Conservation (phyloP, 2,113 vertebrate genomes). For the Marcusenius ussheri region DNA sequence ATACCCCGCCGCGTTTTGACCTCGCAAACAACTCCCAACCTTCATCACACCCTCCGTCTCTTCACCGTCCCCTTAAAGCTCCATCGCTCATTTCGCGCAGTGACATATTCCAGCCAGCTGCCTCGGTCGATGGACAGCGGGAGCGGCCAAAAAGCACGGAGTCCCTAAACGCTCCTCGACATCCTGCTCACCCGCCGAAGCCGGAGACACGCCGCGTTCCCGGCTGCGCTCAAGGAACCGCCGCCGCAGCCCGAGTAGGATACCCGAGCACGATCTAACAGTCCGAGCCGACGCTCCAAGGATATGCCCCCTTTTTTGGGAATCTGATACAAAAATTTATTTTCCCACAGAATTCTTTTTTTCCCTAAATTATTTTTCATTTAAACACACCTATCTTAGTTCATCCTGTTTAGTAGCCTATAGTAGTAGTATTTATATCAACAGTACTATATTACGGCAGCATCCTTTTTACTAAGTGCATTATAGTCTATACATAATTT, state of each 20-base stretch:
- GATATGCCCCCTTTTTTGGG: slow-evolving; percentile 19
- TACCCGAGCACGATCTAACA: slow-evolving; percentile 9
- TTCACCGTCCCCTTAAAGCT: slow-evolving; percentile 36
- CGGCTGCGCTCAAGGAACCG: slow-evolving; percentile 11
- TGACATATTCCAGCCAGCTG: slow-evolving; percentile 31
- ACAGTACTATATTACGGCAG: slow-evolving; percentile 4
- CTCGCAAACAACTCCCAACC: slow-evolving; percentile 60
- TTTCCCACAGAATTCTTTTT: neutral
- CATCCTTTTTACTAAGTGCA: slow-evolving; percentile 8
- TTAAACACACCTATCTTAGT: neutral
- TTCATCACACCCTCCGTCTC: slow-evolving; percentile 43
- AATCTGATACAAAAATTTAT: slow-evolving; percentile 14
- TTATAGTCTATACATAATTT: slow-evolving; percentile 16
- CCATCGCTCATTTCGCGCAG: slow-evolving; percentile 23
- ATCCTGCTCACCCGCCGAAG: slow-evolving; percentile 18
- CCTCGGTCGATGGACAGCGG: slow-evolving; percentile 37
- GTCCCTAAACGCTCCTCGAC: slow-evolving; percentile 13
- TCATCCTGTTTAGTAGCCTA: neutral
- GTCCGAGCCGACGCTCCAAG: neutral
- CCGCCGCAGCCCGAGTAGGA: slow-evolving; percentile 20
- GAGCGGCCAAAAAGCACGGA: slow-evolving; percentile 31
- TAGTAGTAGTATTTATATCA: neutral
- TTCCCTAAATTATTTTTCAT: slow-evolving; percentile 9
- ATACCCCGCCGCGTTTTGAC: slow-evolving; percentile 67
- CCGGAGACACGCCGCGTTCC: neutral